Evolutionary conservation across 2,888 invertebrate species (phyloP).

Genomic region (Hydraecia micacea): DNA sequence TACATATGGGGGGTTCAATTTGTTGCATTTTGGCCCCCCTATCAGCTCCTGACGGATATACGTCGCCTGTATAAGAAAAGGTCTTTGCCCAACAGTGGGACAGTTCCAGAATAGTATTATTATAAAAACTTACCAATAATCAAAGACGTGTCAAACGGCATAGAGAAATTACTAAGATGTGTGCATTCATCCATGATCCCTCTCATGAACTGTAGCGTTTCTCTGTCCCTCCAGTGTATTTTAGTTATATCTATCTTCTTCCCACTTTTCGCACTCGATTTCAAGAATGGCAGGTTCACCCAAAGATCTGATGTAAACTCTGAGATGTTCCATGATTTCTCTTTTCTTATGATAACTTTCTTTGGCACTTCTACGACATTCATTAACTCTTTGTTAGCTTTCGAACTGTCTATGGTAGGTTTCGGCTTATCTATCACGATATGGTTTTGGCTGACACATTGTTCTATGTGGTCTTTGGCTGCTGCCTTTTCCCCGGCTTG

Average conservation of each 20-base stretch:
- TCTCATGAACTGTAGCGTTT: conserved; percentile 97
- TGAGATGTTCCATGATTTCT: conserved; percentile 82
- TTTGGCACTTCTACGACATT: conserved; percentile 47
- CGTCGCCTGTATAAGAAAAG: too few relatives aligned
- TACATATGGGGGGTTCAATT: too few relatives aligned
- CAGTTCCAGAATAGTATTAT: too few relatives aligned
- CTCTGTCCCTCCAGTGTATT: conserved; percentile 93
- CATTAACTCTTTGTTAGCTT: conserved; percentile 15
- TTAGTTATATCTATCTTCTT: conserved; percentile 90
- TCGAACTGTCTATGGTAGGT: background rate
- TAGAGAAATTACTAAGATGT: conserved; percentile 97
- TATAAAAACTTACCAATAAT: conserved; percentile 91
- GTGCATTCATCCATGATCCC: conserved; percentile 99
- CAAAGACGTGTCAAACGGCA: conserved; percentile 96
- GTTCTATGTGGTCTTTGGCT: conserved; percentile 4
- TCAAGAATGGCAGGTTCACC: conserved; percentile 82
- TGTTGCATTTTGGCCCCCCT: too few relatives aligned
- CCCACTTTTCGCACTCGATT: conserved; percentile 68
- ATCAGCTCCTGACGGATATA: too few relatives aligned
- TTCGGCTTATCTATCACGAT: background rate
- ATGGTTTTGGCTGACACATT: conserved; percentile 5
- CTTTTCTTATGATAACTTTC: conserved; percentile 63
- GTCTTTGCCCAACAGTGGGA: too few relatives aligned
- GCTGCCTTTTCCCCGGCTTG: conserved; percentile 3
- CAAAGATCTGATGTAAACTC: conserved; percentile 83